These are phyloP conservation scores for Eubucco bourcierii DNA, from an alignment of 2,113 vertebrate species.

Conservation along the genomic window DNA sequence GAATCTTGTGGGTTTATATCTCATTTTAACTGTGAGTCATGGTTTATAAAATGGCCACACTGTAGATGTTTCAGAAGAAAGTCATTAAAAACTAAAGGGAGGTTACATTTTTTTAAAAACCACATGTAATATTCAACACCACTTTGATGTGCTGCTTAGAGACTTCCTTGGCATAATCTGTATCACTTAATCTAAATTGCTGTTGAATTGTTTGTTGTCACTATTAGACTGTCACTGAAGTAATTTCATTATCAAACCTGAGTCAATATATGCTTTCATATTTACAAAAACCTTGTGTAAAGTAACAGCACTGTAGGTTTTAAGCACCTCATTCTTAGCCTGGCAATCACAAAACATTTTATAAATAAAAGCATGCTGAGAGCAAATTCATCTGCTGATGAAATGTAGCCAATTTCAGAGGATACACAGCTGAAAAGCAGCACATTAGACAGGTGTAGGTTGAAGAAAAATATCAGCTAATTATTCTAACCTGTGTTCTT, in stretches of 20 bases:
- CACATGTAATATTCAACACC: not conserved
- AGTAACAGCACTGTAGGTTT: not conserved
- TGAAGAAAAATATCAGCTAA: not conserved
- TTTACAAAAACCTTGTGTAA: not conserved
- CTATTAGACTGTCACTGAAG: not conserved
- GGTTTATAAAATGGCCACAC: conserved; percentile 6
- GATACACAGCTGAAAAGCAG: not conserved
- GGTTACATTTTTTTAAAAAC: not conserved
- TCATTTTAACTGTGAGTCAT: not conserved
- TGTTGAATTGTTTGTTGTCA: not conserved
- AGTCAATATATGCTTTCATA: not conserved
- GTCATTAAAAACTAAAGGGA: not conserved
- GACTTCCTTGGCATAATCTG: not conserved
- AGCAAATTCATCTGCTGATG: conserved; percentile 8
- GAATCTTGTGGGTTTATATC: not conserved
- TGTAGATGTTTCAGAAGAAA: conserved; percentile 12
- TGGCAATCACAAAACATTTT: not conserved
- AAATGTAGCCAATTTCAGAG: not conserved
- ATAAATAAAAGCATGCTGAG: not conserved
- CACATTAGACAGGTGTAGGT: not conserved
- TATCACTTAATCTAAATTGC: not conserved
- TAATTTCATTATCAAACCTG: conserved; percentile 4
- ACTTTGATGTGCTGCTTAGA: not conserved
- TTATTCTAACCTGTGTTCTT: not conserved
- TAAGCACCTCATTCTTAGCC: not conserved